Conservation (phyloP, 2,888 invertebrate species). For the Mellilla xanthometata region DNA sequence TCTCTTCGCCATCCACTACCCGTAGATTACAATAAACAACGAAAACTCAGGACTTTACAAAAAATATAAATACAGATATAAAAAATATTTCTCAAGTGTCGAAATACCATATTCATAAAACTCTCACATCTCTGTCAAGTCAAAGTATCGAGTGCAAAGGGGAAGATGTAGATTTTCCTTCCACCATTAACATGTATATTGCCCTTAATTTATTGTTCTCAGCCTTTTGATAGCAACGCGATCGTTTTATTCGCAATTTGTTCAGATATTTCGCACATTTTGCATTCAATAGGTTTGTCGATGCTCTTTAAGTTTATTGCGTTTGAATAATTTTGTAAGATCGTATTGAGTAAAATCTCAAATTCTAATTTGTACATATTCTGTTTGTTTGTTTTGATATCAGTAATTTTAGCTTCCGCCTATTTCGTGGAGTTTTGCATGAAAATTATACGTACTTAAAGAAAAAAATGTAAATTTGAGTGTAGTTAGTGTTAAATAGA, state of each 20-base stretch:
- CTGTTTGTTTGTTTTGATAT: too few species aligned
- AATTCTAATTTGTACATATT: not conserved
- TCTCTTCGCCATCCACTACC: too few species aligned
- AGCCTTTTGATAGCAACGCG: constrained; percentile 59
- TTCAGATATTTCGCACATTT: constrained; percentile 25
- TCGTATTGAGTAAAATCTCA: not conserved
- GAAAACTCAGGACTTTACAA: too few species aligned
- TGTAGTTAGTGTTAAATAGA: too few species aligned
- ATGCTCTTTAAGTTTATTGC: constrained; percentile 22
- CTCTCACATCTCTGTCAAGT: constrained; percentile 20
- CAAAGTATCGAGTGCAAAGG: constrained; percentile 50
- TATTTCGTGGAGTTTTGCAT: too few species aligned
- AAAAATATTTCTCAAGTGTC: too few species aligned
- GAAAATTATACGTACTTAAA: too few species aligned
- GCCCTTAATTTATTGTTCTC: constrained; percentile 66
- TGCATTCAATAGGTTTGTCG: constrained; percentile 22
- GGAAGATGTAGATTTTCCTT: constrained; percentile 69
- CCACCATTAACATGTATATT: constrained; percentile 76
- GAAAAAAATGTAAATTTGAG: too few species aligned
- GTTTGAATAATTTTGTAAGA: not conserved
- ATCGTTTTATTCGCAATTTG: constrained; percentile 59
- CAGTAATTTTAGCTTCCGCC: too few species aligned
- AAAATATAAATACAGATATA: too few species aligned
- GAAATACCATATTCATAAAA: constrained; percentile 36
- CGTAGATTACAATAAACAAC: too few species aligned